Percentiles rank a stretch among this genome's conserved stretches.
These are phyloP conservation scores for Halocynthia aurantium DNA, from an alignment of 23 tunicate species.

Conservation along the genomic window DNA sequence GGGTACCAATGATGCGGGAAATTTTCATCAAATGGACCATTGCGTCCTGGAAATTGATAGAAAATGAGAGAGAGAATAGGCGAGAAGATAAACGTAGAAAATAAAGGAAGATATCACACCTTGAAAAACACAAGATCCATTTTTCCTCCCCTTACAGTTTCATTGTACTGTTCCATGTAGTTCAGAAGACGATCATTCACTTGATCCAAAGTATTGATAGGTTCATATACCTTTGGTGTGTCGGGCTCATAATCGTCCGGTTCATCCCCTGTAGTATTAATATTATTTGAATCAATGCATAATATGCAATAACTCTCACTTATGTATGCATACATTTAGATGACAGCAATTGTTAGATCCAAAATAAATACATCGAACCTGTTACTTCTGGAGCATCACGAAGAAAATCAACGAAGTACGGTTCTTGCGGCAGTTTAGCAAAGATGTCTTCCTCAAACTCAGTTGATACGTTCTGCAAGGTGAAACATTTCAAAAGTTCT, in stretches of 20 bases:
- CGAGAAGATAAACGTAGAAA: not conserved
- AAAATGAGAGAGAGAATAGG: not conserved
- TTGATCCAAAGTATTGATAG: constrained; percentile 14
- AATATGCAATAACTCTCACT: too few relatives aligned
- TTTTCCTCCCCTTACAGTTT: constrained; percentile 80
- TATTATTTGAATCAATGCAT: not conserved
- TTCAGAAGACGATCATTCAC: constrained; percentile 48
- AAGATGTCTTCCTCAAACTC: constrained; percentile 46
- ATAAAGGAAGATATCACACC: constrained; percentile 8
- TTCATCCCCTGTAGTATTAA: constrained; percentile 46
- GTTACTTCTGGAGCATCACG: constrained; percentile 86
- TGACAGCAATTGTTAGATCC: too few relatives aligned
- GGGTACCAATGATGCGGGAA: constrained; percentile 78
- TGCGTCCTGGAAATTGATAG: constrained; percentile 39
- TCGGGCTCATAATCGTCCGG: constrained; percentile 84
- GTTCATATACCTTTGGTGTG: constrained; percentile 72
- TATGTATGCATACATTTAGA: too few relatives aligned
- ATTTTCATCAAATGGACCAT: constrained; percentile 72
- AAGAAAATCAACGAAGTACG: constrained; percentile 72
- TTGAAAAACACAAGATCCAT: constrained; percentile 89
- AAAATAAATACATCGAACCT: too few relatives aligned
- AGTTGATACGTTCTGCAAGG: too few relatives aligned
- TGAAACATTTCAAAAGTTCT: too few relatives aligned
- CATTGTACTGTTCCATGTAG: constrained; percentile 72
- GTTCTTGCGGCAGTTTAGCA: constrained; percentile 31